These are phyloP conservation scores for Callaeas wilsoni DNA, from an alignment of 2,113 vertebrate species.

Conservation along the genomic window DNA sequence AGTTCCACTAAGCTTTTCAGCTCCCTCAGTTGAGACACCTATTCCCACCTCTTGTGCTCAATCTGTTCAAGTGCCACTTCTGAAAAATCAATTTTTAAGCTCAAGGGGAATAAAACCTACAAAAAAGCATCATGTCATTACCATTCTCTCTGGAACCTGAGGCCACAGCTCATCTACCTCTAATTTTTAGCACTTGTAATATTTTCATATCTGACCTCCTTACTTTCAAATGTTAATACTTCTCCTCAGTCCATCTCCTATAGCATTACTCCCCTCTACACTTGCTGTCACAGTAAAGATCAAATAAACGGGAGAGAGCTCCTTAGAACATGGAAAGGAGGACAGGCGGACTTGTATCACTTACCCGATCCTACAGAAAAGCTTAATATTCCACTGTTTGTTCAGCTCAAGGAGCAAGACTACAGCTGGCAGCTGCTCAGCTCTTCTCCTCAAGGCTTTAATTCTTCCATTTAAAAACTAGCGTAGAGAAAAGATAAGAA, in stretches of 20 bases:
- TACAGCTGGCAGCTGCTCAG: background rate
- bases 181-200: background rate
- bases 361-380: background rate
- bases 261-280: background rate
- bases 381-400: background rate
- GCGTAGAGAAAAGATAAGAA: background rate
- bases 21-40: background rate
- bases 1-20: background rate
- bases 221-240: background rate
- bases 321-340: background rate
- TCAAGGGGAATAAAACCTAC: background rate
- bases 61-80: background rate
- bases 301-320: background rate
- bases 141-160: background rate
- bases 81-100: slow-evolving; percentile 4
- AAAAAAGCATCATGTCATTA: background rate
- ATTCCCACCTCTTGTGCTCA: background rate
- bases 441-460: background rate
- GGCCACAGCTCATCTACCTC: background rate
- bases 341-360: background rate
- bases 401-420: background rate
- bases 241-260: background rate
- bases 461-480: background rate
- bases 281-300: background rate
- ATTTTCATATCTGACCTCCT: background rate